phyloP scores from a whole-genome alignment of 2,888 invertebrate genomes.

The Thymelicus lineola region DNA sequence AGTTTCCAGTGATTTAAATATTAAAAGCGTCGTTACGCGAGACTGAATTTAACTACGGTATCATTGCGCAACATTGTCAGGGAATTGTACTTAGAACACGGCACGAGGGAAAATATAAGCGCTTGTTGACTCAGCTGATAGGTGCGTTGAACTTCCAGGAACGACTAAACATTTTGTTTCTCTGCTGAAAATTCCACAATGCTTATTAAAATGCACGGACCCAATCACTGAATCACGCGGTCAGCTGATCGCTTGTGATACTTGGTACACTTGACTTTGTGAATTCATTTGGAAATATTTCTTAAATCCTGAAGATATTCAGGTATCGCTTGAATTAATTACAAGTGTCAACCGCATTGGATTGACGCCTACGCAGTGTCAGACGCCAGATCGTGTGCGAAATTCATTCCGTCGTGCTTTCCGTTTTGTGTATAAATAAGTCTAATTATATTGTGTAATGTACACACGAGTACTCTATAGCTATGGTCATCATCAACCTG shows the following conservation, averaged over 20 bases:
- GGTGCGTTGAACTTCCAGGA: constrained; percentile 75
- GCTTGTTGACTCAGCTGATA: constrained; percentile 75
- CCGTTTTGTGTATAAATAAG: constrained; percentile 28
- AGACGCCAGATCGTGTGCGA: constrained; percentile 2
- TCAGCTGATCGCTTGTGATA: constrained; percentile 51
- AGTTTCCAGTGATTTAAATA: constrained; percentile 1
- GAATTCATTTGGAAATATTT: constrained; percentile 25
- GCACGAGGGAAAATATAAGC: constrained; percentile 55
- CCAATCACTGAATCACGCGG: constrained; percentile 50
- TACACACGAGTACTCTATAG: constrained; percentile 35
- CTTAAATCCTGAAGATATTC: constrained; percentile 32
- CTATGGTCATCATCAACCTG: constrained; percentile 41
- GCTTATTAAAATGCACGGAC: constrained; percentile 48
- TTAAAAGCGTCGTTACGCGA: constrained; percentile 45
- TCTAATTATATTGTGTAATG: constrained; percentile 38
- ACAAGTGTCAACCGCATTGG: constrained; percentile 18
- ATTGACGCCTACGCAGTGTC: constrained; percentile 3
- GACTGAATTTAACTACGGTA: constrained; percentile 58
- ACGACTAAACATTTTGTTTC: constrained; percentile 56
- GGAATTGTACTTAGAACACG: constrained; percentile 55
- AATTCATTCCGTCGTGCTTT: constrained; percentile 3
- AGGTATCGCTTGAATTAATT: constrained; percentile 42
- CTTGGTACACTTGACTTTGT: constrained; percentile 36
- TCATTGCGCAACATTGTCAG: constrained; percentile 67
- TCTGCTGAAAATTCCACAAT: constrained; percentile 50